A percentile compares a stretch with the other conserved stretches of the same genome.
Evolutionary conservation across 2,888 invertebrate genomes (phyloP).

Genomic region (Cantharis rustica): DNA sequence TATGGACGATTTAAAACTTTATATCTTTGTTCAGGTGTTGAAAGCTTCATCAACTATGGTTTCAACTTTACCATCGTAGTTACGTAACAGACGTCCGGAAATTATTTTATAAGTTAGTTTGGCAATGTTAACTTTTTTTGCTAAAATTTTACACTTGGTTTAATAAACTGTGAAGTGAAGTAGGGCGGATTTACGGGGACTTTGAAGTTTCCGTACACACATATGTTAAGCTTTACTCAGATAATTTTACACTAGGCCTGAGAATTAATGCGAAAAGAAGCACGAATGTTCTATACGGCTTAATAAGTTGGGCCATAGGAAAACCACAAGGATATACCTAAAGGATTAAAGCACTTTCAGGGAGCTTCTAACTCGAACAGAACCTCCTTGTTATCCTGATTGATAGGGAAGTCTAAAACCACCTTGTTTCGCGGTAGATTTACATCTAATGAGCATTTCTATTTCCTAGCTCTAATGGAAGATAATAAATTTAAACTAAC

Average conservation of each 20-base stretch:
- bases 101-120: not conserved
- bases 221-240: not conserved
- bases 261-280: constrained; percentile 14
- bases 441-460: constrained; percentile 22
- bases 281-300: constrained; percentile 1
- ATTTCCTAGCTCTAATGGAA: constrained; percentile 5
- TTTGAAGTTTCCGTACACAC: not conserved
- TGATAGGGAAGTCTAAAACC: constrained; percentile 24
- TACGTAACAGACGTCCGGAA: not conserved
- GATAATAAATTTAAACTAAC: not conserved
- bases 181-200: not conserved
- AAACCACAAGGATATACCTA: constrained; percentile 25
- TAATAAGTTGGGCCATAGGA: constrained; percentile 8
- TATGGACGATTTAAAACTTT: constrained; percentile 23
- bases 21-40: constrained; percentile 21
- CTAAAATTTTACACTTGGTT: not conserved
- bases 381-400: constrained; percentile 26
- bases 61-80: constrained; percentile 8
- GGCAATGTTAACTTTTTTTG: not conserved
- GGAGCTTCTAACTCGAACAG: constrained; percentile 18
- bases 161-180: not conserved
- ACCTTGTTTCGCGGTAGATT: constrained; percentile 22
- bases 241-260: not conserved
- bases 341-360: constrained; percentile 23
- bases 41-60: constrained; percentile 27